Percentiles rank a stretch among this genome's conserved stretches.
Conservation (phyloP, 2,888 invertebrate genomes). For the Cryptops parisi region DNA sequence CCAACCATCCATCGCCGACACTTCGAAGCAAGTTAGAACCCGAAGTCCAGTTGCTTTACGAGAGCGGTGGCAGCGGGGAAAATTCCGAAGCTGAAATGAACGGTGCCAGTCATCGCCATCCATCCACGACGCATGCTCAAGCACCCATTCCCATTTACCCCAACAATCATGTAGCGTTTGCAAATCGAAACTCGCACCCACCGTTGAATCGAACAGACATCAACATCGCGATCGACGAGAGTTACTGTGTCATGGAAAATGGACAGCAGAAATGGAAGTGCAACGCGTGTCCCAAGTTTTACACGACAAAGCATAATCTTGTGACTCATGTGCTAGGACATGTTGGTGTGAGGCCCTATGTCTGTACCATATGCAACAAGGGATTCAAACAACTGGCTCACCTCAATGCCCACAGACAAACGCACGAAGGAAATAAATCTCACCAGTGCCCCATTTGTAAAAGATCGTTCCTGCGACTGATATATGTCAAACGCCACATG, state of each 20-base stretch:
- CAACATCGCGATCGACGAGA: constrained; percentile 28
- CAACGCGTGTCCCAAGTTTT: constrained; percentile 29
- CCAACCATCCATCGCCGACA: no score
- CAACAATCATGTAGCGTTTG: background rate
- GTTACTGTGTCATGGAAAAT: constrained; percentile 27
- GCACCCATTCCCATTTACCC: background rate
- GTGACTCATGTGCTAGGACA: constrained; percentile 31
- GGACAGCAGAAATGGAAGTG: constrained; percentile 31
- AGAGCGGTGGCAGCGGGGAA: constrained; percentile 1
- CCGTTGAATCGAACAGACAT: constrained; percentile 22
- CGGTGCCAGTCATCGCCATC: background rate
- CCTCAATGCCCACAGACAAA: constrained; percentile 31
- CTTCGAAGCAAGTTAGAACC: constrained; percentile 1
- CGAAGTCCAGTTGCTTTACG: constrained; percentile 5
- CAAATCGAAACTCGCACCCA: background rate
- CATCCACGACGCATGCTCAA: background rate
- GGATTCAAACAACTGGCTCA: constrained; percentile 32
- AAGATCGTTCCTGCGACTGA: constrained; percentile 30
- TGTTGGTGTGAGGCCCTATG: constrained; percentile 30
- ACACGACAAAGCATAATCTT: constrained; percentile 32
- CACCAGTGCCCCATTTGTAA: constrained; percentile 29
- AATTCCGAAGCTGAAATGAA: background rate
- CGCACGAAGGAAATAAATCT: constrained; percentile 30
- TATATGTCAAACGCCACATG: constrained; percentile 31
- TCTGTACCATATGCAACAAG: constrained; percentile 31